Evolutionary conservation across 2,113 vertebrate genomes (phyloP).

Genomic region (Cranoglanis bouderius): DNA sequence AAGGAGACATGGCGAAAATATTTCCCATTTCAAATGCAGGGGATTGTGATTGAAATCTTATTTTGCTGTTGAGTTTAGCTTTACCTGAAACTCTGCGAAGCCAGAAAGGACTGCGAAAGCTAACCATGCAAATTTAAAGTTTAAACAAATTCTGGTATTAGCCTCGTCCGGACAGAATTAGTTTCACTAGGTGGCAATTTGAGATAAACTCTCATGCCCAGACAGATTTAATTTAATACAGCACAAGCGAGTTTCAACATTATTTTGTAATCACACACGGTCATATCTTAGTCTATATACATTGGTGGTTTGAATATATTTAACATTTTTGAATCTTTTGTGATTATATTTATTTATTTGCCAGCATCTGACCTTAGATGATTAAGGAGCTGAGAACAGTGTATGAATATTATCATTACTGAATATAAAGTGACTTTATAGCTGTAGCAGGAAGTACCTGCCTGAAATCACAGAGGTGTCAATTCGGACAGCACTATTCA

Average conservation of each 20-base stretch:
- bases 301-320: neutral
- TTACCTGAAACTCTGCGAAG: neutral
- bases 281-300: neutral
- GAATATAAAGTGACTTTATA: neutral
- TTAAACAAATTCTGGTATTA: constrained; percentile 9
- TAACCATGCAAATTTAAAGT: constrained; percentile 9
- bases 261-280: too few species aligned
- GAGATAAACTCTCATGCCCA: neutral
- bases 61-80: neutral
- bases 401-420: neutral
- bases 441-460: neutral
- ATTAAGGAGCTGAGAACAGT: neutral
- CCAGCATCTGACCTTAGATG: neutral
- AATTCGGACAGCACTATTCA: neutral
- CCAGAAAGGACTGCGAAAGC: neutral
- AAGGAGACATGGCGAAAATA: neutral
- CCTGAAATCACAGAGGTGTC: neutral
- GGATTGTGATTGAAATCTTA: neutral
- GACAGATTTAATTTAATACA: neutral
- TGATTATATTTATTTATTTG: neutral
- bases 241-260: neutral
- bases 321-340: neutral
- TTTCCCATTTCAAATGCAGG: neutral
- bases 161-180: neutral
- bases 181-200: neutral